Evolutionary conservation across 2,113 vertebrate genomes (phyloP).

Genomic region (Nothoprocta pentlandii): DNA sequence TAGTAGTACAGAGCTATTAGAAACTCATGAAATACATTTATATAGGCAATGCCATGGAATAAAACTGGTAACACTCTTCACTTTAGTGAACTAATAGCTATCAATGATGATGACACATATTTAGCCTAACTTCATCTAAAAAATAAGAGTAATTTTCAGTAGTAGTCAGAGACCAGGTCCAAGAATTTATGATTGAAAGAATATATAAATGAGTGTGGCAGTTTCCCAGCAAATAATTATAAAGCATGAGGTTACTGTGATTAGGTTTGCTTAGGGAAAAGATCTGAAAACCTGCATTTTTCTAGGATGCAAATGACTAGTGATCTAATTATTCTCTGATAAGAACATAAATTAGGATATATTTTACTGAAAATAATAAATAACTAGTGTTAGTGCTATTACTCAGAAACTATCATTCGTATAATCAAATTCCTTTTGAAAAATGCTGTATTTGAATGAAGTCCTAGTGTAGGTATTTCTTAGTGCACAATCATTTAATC

Average conservation of each 20-base stretch:
- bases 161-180: neutral
- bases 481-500: neutral
- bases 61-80: neutral
- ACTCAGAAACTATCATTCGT: neutral
- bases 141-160: neutral
- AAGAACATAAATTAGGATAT: neutral
- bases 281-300: neutral
- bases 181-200: neutral
- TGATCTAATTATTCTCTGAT: neutral
- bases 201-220: neutral
- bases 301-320: neutral
- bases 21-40: neutral
- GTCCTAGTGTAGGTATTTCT: neutral
- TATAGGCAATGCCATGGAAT: neutral
- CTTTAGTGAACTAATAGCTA: neutral
- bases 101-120: neutral
- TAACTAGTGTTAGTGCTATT: neutral
- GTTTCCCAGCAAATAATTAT: neutral
- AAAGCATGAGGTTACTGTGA: neutral
- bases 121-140: neutral
- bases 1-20: neutral
- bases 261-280: neutral
- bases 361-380: neutral
- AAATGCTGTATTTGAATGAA: neutral
- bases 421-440: conserved; percentile 6